Conservation (phyloP, 2,888 invertebrate species). For the Cantharis lateralis region DNA sequence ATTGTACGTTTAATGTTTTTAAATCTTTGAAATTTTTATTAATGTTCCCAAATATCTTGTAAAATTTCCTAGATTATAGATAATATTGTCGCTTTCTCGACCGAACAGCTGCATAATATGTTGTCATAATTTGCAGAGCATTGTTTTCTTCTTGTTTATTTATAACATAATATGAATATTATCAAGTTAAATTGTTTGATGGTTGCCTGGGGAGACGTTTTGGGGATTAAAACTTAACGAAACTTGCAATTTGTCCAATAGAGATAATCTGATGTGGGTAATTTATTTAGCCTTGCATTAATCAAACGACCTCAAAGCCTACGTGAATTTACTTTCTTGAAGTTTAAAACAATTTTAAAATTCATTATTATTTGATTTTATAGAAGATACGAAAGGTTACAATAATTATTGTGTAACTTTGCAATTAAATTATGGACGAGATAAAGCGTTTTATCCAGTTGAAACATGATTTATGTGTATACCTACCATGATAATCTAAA, state of each 20-base stretch:
- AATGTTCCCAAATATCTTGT: too few relatives aligned
- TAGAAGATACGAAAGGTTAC: background rate
- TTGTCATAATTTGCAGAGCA: background rate
- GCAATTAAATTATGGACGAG: background rate
- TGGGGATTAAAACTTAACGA: background rate
- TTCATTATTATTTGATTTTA: background rate
- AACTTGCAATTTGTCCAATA: background rate
- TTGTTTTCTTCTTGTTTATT: too few relatives aligned
- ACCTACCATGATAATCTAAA: background rate
- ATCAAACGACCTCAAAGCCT: background rate
- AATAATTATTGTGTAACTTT: background rate
- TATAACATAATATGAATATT: too few relatives aligned
- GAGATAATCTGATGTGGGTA: background rate
- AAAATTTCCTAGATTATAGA: too few relatives aligned
- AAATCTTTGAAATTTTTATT: too few relatives aligned
- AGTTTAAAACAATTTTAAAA: background rate
- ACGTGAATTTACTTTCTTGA: background rate
- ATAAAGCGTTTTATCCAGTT: background rate
- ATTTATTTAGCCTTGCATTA: background rate
- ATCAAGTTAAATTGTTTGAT: background rate
- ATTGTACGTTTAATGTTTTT: too few relatives aligned
- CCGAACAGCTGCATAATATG: background rate
- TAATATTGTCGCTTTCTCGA: too few relatives aligned
- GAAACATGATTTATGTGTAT: background rate
- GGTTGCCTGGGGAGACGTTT: background rate